These are phyloP conservation scores for Procambarus clarkii DNA, from an alignment of 1,140 invertebrate genomes.

Conservation along the genomic window DNA sequence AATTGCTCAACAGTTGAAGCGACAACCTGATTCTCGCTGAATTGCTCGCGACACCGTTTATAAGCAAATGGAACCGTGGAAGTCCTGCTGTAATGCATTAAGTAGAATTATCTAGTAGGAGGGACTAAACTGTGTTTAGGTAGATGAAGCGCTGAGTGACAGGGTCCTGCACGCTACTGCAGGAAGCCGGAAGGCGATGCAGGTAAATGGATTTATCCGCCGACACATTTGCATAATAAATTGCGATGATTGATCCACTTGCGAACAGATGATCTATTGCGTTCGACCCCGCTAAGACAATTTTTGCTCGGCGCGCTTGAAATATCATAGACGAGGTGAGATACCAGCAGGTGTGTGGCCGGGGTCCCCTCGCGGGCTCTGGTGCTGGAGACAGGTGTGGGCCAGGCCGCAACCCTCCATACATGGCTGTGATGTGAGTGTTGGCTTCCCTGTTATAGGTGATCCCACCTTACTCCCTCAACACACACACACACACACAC, in stretches of 20 bases:
- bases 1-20: conserved; percentile 13
- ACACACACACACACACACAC: too few relatives aligned
- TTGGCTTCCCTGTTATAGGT: too few relatives aligned
- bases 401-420: too few relatives aligned
- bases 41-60: conserved; percentile 12
- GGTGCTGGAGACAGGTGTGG: too few relatives aligned
- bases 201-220: not conserved
- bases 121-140: not conserved
- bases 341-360: too few relatives aligned
- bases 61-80: not conserved
- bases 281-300: not conserved
- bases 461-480: too few relatives aligned
- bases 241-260: not conserved
- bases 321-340: too few relatives aligned
- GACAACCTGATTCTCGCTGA: conserved; percentile 5
- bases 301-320: not conserved
- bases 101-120: not conserved
- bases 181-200: not conserved
- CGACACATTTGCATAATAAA: not conserved
- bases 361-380: too few relatives aligned
- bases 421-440: too few relatives aligned
- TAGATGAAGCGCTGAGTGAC: not conserved
- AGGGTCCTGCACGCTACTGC: not conserved
- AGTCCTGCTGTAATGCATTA: not conserved
- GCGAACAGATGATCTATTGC: not conserved